These are phyloP conservation scores for Camelus dromedarius DNA, from an alignment of 2,113 vertebrate species.

Conservation along the genomic window DNA sequence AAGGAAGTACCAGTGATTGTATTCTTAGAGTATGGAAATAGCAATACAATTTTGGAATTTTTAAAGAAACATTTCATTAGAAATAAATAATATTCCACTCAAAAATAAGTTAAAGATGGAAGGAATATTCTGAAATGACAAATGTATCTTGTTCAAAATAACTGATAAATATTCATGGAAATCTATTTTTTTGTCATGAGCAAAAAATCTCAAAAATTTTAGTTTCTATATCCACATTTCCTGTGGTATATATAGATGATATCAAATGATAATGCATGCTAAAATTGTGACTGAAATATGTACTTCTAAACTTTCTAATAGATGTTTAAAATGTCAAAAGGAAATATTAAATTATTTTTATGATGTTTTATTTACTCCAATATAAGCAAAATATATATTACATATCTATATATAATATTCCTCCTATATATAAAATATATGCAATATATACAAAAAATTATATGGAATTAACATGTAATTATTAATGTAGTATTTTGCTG, in stretches of 20 bases:
- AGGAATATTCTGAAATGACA: neutral
- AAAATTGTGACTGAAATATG: neutral
- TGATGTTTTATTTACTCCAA: neutral
- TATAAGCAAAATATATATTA: too few relatives aligned
- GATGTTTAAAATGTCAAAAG: neutral
- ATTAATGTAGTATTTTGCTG: neutral
- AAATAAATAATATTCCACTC: neutral
- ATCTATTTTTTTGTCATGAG: neutral
- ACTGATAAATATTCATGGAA: neutral
- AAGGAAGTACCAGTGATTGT: neutral
- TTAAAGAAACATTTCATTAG: neutral
- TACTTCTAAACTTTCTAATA: neutral
- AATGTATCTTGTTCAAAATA: neutral
- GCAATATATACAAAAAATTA: neutral
- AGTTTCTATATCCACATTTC: neutral
- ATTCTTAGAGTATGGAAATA: neutral
- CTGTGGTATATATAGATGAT: neutral
- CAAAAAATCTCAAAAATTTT: neutral
- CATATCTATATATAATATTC: too few relatives aligned
- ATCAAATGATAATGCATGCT: neutral
- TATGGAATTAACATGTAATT: neutral
- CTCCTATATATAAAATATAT: too few relatives aligned
- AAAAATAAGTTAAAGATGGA: neutral
- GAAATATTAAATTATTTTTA: neutral
- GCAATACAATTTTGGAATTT: neutral